Conservation (phyloP, 2,888 invertebrate species). For the Ditylenchus weischeri region DNA sequence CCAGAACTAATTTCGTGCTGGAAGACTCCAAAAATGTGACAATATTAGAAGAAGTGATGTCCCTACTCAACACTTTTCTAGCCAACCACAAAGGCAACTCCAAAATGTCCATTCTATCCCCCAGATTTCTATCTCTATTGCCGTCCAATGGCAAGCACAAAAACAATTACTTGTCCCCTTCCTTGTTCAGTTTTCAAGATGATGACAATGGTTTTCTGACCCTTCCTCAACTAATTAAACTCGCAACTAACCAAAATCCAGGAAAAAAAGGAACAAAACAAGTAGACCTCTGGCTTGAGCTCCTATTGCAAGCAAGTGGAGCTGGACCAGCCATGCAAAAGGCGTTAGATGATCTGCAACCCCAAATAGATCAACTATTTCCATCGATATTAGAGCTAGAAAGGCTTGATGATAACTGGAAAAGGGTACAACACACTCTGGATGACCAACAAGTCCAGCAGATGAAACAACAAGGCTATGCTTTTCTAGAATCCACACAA, state of each 20-base stretch:
- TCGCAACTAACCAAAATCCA: slow-evolving; percentile 21
- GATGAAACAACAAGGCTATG: slow-evolving; percentile 29
- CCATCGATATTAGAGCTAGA: slow-evolving; percentile 31
- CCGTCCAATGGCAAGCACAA: slow-evolving; percentile 11
- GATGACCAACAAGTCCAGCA: slow-evolving; percentile 23
- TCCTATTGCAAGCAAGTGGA: slow-evolving; percentile 26
- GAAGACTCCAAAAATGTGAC: slow-evolving; percentile 19
- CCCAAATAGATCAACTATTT: slow-evolving; percentile 31
- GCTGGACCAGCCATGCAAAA: slow-evolving; percentile 27
- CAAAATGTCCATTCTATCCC: slow-evolving; percentile 33
- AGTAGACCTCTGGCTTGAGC: slow-evolving; percentile 28
- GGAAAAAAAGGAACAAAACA: slow-evolving; percentile 1
- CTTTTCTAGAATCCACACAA: slow-evolving; percentile 29
- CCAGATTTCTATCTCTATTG: slow-evolving; percentile 21
- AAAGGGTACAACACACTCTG: slow-evolving; percentile 14
- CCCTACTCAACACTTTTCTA: slow-evolving; percentile 16
- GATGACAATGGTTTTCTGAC: neutral
- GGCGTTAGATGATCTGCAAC: slow-evolving; percentile 23
- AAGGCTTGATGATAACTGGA: slow-evolving; percentile 31
- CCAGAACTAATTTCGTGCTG: slow-evolving; percentile 8
- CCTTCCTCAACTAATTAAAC: neutral
- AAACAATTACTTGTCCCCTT: neutral
- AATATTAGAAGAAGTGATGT: slow-evolving; percentile 25
- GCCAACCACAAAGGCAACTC: slow-evolving; percentile 3
- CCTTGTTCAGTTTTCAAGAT: neutral